phyloP scores from a whole-genome alignment of 2,113 vertebrate species.

The Alethe castanea region DNA sequence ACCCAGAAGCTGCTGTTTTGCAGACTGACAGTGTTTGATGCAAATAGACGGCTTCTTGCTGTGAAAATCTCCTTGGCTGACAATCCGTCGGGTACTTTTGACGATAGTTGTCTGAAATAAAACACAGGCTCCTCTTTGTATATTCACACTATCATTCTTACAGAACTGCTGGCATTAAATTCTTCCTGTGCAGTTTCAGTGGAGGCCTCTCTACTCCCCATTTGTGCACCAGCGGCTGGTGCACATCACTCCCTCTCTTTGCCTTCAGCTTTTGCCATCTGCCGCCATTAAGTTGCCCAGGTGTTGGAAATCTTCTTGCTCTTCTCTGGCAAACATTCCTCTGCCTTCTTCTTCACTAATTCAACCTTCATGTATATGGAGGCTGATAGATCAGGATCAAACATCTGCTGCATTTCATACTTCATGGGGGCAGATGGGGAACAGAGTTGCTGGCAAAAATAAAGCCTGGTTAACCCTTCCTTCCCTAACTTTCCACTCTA shows the following conservation, averaged over 20 bases:
- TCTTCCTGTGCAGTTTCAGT: background rate
- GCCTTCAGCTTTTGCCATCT: conserved; percentile 55
- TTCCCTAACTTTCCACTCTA: background rate
- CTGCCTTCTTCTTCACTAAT: background rate
- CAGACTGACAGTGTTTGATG: conserved; percentile 45
- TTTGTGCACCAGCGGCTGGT: conserved; percentile 34
- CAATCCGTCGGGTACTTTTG: background rate
- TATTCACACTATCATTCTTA: background rate
- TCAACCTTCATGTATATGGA: conserved; percentile 38
- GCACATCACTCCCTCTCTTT: background rate
- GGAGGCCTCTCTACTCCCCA: background rate
- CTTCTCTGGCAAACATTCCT: conserved; percentile 39
- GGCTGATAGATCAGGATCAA: conserved; percentile 54
- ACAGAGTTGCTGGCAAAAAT: background rate
- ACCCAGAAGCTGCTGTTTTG: conserved; percentile 60
- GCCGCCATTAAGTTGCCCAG: conserved; percentile 45
- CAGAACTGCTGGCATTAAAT: background rate
- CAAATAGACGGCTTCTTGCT: conserved; percentile 53
- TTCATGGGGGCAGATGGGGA: background rate
- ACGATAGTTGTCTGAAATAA: background rate
- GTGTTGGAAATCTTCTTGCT: conserved; percentile 32
- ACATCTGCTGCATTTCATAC: conserved; percentile 36
- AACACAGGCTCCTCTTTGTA: background rate
- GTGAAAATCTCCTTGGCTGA: conserved; percentile 33
- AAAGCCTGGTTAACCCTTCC: background rate